A percentile compares a stretch with the other conserved stretches of the same genome.
These are phyloP conservation scores for Schrankia costaestrigalis DNA, from an alignment of 2,888 invertebrate species.

Conservation along the genomic window DNA sequence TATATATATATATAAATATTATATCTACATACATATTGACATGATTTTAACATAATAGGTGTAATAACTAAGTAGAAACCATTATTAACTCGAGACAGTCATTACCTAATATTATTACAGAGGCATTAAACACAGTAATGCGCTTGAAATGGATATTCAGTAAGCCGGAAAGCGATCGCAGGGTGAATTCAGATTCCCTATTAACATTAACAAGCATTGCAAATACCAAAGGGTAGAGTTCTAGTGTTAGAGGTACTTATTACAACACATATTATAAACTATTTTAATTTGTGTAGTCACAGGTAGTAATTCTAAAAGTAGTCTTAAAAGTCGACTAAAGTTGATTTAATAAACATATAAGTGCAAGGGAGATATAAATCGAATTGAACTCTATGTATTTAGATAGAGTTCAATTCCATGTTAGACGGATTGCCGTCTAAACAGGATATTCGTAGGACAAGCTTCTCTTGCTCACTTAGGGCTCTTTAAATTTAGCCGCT, in stretches of 20 bases:
- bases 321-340: too few relatives aligned
- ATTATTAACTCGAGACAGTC: constrained; percentile 23
- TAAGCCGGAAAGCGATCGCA: constrained; percentile 61
- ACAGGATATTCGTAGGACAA: too few relatives aligned
- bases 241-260: constrained; percentile 19
- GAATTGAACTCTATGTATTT: too few relatives aligned
- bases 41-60: background rate
- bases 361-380: too few relatives aligned
- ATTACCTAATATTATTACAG: constrained; percentile 38
- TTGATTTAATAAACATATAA: too few relatives aligned
- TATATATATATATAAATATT: background rate
- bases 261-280: too few relatives aligned
- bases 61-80: constrained; percentile 7
- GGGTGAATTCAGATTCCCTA: constrained; percentile 61
- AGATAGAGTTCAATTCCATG: too few relatives aligned
- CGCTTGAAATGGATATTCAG: constrained; percentile 54
- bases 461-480: too few relatives aligned
- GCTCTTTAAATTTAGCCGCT: too few relatives aligned
- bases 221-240: constrained; percentile 37
- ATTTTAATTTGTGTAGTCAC: too few relatives aligned
- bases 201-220: constrained; percentile 63
- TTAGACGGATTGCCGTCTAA: too few relatives aligned
- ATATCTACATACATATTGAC: background rate
- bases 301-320: too few relatives aligned
- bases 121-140: constrained; percentile 48